A percentile compares a stretch with the other conserved stretches of the same genome.
These are phyloP conservation scores for Salarias fasciatus DNA, from an alignment of 2,797 vertebrate species.

Conservation along the genomic window DNA sequence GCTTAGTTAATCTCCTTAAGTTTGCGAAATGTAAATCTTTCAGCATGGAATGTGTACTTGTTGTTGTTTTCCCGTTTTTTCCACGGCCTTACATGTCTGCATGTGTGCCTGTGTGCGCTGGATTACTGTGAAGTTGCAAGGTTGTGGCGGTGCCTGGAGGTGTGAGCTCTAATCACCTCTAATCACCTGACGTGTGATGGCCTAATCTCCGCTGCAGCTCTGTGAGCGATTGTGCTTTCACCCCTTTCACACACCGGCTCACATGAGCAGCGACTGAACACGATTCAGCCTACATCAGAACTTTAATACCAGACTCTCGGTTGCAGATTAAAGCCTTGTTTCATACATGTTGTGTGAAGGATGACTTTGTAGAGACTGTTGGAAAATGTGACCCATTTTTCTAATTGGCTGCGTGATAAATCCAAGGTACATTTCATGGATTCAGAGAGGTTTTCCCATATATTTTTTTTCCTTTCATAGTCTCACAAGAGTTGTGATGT, in stretches of 20 bases:
- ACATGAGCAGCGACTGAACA: conserved; percentile 32
- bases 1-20: conserved; percentile 74
- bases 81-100: conserved; percentile 27
- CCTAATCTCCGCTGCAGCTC: conserved; percentile 62
- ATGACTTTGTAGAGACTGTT: not conserved
- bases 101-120: conserved; percentile 13
- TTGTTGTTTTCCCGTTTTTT: conserved; percentile 30
- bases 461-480: too few relatives aligned
- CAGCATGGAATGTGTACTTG: conserved; percentile 59
- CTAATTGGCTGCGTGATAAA: too few relatives aligned
- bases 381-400: too few relatives aligned
- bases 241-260: conserved; percentile 52
- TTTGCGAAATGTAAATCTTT: conserved; percentile 63
- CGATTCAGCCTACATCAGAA: conserved; percentile 15
- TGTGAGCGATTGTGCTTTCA: conserved; percentile 64
- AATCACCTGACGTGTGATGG: conserved; percentile 80
- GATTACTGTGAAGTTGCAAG: conserved; percentile 69
- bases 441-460: too few relatives aligned
- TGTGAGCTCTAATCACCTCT: conserved; percentile 79
- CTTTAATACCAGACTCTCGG: conserved; percentile 47
- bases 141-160: conserved; percentile 74
- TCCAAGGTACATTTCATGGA: too few relatives aligned
- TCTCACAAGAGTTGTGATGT: too few relatives aligned
- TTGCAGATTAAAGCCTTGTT: conserved; percentile 48
- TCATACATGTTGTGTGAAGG: conserved; percentile 5